phyloP scores from a whole-genome alignment of 2,797 vertebrate genomes.

The Apogon hyalosoma region DNA sequence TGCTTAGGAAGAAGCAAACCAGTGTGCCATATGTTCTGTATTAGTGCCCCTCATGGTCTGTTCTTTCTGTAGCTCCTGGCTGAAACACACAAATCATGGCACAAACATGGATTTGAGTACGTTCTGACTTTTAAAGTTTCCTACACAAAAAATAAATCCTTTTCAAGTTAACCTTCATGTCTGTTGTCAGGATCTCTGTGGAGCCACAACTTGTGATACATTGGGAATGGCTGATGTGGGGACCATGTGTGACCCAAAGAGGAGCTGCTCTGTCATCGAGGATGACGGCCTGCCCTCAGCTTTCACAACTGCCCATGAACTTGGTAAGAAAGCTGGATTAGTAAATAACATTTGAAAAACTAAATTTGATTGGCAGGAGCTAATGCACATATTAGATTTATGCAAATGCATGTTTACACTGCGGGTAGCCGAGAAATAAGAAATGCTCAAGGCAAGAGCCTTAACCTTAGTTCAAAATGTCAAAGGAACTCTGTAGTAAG shows the following conservation, averaged over 20 bases:
- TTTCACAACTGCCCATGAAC: constrained; percentile 95
- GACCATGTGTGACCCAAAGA: constrained; percentile 97
- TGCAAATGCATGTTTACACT: constrained; percentile 1
- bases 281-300: constrained; percentile 96
- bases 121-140: constrained; percentile 15
- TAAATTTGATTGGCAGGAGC: background rate
- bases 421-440: background rate
- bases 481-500: constrained; percentile 20
- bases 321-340: constrained; percentile 83
- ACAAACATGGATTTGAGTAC: background rate
- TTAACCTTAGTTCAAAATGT: constrained; percentile 15
- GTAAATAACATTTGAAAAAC: background rate
- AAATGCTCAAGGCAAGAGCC: constrained; percentile 10
- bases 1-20: constrained; percentile 49
- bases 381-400: constrained; percentile 4
- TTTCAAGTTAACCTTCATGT: background rate
- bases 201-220: constrained; percentile 95
- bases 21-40: constrained; percentile 44
- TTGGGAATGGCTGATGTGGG: constrained; percentile 98
- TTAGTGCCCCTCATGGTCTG: constrained; percentile 42
- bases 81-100: constrained; percentile 16
- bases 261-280: constrained; percentile 98
- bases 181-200: constrained; percentile 90
- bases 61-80: constrained; percentile 21
- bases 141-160: background rate